Base-by-base conservation (phyloP, 2,797 vertebrate genomes). In the Rhinella marina region DNA sequence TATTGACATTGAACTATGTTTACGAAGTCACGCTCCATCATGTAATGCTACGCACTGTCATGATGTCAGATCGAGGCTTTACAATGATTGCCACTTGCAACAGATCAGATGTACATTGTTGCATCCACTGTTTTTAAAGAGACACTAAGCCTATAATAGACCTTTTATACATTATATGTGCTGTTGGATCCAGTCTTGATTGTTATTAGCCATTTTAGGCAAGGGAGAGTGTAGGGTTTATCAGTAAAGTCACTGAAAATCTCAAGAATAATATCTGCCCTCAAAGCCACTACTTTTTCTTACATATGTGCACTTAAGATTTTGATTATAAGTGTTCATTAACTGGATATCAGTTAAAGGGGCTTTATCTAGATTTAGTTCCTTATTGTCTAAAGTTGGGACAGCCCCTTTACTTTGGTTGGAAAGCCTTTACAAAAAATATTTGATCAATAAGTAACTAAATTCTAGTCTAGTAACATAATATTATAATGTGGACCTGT, bases 1-100 rank as follows among this genome's bases (percentile, higher is more conserved):
- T 77, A 61, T 75, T 85, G 83, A 86, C 73, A 80, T 86, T 80
- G 85, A 78, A 70, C 61, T 57, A 81, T 72, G 66, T 81, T 79
- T 81, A 80, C 77, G 57, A 84, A 84, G 77, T 72, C 66, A 27
- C 16, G 29, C 54, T 72, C n/a, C 25, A 57, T 68, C 50, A 29
- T 54, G 50, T 52, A 70, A 68, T 50, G 32, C 64, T 27, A 29
- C 48, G 54, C 50, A 70, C 25, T 68, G 64, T 68, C 80, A n/a
- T 64, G 57, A 48, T 48, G 61, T 14, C 61, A 81, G 41, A 81
- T 50, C 8, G 54, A n/a, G 23, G 41, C 9, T 19, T 32, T 61
- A 80, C 25, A 50, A 19, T 25, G 61, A 64, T 64, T 50, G 17
- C 32, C 80, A 25, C 80, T 66, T 25, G 23, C 23, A n/a, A 23